A percentile compares a stretch with the other conserved stretches of the same genome.
phyloP scores from a whole-genome alignment of 2,888 invertebrate genomes.

The Heliconius ismenius region DNA sequence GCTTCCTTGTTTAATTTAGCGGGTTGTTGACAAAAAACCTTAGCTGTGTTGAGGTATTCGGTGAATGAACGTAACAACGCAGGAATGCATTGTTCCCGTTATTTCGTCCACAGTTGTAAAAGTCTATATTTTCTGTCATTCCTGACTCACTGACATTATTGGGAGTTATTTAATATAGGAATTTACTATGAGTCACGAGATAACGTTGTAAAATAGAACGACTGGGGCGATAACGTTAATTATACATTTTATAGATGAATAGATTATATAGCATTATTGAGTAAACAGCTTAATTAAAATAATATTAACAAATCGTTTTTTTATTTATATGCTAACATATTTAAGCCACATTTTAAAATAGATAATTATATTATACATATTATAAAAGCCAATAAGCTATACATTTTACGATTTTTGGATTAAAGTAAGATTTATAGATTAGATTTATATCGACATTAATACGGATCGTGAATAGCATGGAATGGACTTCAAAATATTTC shows the following conservation, averaged over 20 bases:
- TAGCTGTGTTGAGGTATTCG: conserved; percentile 71
- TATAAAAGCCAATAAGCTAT: not conserved
- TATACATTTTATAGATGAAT: conserved; percentile 13
- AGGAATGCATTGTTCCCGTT: conserved; percentile 78
- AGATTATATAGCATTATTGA: not conserved
- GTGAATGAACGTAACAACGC: conserved; percentile 71
- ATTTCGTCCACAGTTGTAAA: conserved; percentile 65
- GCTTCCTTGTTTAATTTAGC: conserved; percentile 79
- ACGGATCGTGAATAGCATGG: not conserved
- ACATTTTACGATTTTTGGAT: not conserved
- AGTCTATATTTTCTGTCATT: conserved; percentile 59
- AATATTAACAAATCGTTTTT: not conserved
- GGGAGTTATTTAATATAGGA: conserved; percentile 52
- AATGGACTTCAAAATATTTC: conserved; percentile 6
- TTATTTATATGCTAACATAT: not conserved
- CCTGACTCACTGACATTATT: conserved; percentile 62
- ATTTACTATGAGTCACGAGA: conserved; percentile 58
- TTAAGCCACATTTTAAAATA: not conserved
- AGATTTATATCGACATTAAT: not conserved
- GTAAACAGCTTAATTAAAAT: not conserved
- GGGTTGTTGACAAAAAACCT: conserved; percentile 75
- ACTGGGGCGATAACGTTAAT: conserved; percentile 2
- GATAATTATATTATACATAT: not conserved
- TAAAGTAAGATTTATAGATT: not conserved
- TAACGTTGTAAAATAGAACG: conserved; percentile 35